A percentile compares a stretch with the other conserved stretches of the same genome.
Conservation (phyloP, 2,113 vertebrate species). For the Pseudonaja textilis region DNA sequence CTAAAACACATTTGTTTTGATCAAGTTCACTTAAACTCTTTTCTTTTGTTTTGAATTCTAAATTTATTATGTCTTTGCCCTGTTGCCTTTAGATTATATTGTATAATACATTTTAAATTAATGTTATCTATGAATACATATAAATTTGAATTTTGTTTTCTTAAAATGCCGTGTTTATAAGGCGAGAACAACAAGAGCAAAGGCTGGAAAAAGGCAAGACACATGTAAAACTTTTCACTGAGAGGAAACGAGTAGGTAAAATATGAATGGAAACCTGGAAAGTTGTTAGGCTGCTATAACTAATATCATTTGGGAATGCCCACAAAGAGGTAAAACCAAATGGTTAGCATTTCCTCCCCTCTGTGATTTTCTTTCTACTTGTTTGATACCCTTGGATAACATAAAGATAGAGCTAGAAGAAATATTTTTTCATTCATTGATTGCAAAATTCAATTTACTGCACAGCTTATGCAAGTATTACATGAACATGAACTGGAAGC, state of each 20-base stretch:
- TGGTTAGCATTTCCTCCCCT: not conserved
- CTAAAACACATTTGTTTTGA: constrained; percentile 29
- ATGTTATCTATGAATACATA: constrained; percentile 50
- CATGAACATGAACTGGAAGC: not conserved
- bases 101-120: constrained; percentile 59
- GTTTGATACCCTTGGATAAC: not conserved
- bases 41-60: constrained; percentile 42
- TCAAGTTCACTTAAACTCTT: constrained; percentile 51
- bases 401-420: not conserved
- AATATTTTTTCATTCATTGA: not conserved
- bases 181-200: not conserved
- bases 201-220: not conserved
- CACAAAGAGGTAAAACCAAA: not conserved
- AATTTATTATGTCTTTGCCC: constrained; percentile 44
- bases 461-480: not conserved
- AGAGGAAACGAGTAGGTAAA: not conserved
- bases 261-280: not conserved
- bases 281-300: not conserved
- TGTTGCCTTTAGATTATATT: constrained; percentile 38
- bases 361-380: not conserved
- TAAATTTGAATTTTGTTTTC: constrained; percentile 46
- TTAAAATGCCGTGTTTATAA: constrained; percentile 28
- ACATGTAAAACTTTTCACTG: not conserved
- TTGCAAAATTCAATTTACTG: not conserved
- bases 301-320: not conserved